Conservation (phyloP, 2,113 vertebrate species). For the Pholis gunnellus region DNA sequence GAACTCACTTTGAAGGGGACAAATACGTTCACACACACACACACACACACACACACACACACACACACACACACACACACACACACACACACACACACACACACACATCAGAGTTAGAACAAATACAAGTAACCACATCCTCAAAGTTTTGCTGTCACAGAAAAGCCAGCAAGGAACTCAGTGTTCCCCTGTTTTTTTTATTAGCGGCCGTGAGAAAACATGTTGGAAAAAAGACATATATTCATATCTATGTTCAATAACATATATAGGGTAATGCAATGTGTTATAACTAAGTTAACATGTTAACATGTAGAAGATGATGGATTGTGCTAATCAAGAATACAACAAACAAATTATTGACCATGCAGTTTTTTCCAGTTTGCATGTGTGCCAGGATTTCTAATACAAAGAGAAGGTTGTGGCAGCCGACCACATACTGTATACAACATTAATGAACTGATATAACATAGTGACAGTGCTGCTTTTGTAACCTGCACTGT, state of each 20-base stretch:
- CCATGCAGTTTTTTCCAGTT: not conserved
- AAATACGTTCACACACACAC: not conserved
- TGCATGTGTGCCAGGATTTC: conserved; percentile 4
- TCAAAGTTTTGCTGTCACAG: conserved; percentile 17
- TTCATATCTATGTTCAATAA: not conserved
- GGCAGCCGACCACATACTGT: not conserved
- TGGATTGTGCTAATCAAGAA: conserved; percentile 27
- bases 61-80: conserved; percentile 6
- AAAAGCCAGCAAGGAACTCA: not conserved
- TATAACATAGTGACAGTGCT: conserved; percentile 27
- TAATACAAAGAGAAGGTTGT: conserved; percentile 22
- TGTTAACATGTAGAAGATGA: conserved; percentile 14
- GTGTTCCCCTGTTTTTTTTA: not conserved
- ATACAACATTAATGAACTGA: conserved; percentile 17
- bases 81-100: conserved; percentile 12
- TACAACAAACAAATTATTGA: conserved; percentile 12
- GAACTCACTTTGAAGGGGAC: conserved; percentile 87
- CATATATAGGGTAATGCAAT: not conserved
- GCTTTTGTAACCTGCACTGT: conserved; percentile 24
- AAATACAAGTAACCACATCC: not conserved
- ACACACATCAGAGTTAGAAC: conserved; percentile 1
- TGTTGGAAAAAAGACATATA: not conserved
- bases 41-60: conserved; percentile 11
- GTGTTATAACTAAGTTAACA: not conserved
- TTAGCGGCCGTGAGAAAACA: not conserved